Percentiles rank a stretch among this genome's conserved stretches.
These are phyloP conservation scores for Colletes latitarsis DNA, from an alignment of 1,140 invertebrate species.

Conservation along the genomic window DNA sequence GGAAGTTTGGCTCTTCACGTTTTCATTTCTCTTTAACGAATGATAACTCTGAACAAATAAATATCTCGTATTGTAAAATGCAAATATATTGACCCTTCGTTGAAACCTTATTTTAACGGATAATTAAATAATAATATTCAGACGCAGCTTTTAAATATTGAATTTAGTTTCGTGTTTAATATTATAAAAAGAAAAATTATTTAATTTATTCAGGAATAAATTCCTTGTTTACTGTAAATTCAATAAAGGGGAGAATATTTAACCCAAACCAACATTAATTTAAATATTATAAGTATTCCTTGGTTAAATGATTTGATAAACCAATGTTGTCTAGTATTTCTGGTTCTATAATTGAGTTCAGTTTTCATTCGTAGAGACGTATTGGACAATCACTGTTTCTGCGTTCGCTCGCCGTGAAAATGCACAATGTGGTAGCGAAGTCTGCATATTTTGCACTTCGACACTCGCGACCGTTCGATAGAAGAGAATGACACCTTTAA, in stretches of 20 bases:
- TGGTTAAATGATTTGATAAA: not conserved
- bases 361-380: not conserved
- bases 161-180: too few species aligned
- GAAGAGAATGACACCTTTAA: conserved; percentile 7
- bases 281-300: too few species aligned
- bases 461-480: conserved; percentile 21
- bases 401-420: conserved; percentile 1
- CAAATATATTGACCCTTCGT: not conserved
- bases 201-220: too few species aligned
- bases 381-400: not conserved
- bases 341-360: not conserved
- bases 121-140: too few species aligned
- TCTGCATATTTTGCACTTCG: conserved; percentile 37
- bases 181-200: too few species aligned
- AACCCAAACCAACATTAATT: too few species aligned
- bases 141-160: too few species aligned
- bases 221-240: too few species aligned
- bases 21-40: not conserved
- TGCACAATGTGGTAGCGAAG: conserved; percentile 13
- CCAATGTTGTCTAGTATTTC: not conserved
- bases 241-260: too few species aligned
- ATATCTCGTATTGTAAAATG: not conserved
- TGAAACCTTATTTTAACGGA: too few species aligned
- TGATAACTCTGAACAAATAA: not conserved
- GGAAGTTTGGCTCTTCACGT: not conserved